Base-by-base conservation (phyloP, 1,140 invertebrate genomes). In the Anoplophora glabripennis region DNA sequence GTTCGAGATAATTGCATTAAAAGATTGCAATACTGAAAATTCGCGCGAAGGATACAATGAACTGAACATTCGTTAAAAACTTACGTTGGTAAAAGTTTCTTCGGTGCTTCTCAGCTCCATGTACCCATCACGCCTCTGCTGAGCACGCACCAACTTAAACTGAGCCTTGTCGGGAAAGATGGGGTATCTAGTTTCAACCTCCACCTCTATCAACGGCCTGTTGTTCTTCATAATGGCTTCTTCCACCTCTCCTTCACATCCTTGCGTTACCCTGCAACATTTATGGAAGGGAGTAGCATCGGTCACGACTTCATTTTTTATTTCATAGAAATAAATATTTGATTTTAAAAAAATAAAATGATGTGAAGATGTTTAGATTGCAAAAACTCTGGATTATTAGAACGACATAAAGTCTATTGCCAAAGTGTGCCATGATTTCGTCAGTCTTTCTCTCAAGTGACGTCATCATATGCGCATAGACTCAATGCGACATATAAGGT, bases 81-180 rank as follows among this genome's bases (percentile, higher is more conserved):
- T 21, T 53, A 53, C 71, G 69, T 81, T 85, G 28, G 81, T 78
- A 63, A 81, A 83, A 10, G 75, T 66, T 15, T 67, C 79, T 35
- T 83, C 78, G 38, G 76, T 75, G 4, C 83, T 79, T 57, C 80
- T 74, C 11, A 89, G 63, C 68, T 87, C 84, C 41, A 84, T 78
- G 61, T 85, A 87, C 34, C 86, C 85, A 72, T 89, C 86, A 44
- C 82, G 77, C 34, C 81, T 80, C 41, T 81, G 79, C 18, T 81
- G 75, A 0, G 78, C 78, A 52, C 79, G 75, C 37, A 85, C 77
- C 17, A 76, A 61, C 41, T 67, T 56, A 64, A 83, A 81, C 12
- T 76, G 67, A 4, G 78, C 61, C 10, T 77, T 78, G 28, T 78
- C 65, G 59, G 79, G 73, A 37, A 74, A 72, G 33, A 81, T 79